A percentile compares a stretch with the other conserved stretches of the same genome.
Conservation (phyloP, 2,888 invertebrate genomes). For the Acheta domesticus region DNA sequence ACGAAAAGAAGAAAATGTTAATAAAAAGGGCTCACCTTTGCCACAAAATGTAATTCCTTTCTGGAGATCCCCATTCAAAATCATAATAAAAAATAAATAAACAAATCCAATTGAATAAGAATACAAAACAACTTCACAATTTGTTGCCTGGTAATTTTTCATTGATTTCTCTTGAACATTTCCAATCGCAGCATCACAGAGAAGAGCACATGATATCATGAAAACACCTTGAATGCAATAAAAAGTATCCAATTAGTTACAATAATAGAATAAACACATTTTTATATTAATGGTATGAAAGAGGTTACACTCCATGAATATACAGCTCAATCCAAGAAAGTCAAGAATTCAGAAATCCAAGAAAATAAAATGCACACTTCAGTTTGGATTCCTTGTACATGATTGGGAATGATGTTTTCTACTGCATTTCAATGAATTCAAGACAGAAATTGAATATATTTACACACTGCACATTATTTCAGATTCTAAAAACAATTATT, state of each 20-base stretch:
- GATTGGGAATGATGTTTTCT: no score
- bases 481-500: no score
- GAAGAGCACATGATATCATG: conserved; percentile 77
- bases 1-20: not conserved
- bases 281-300: no score
- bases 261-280: no score
- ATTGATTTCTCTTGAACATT: conserved; percentile 96
- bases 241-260: not conserved
- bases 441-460: no score
- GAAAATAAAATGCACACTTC: no score
- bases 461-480: no score
- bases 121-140: conserved; percentile 88
- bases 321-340: no score
- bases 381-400: no score
- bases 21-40: conserved; percentile 56
- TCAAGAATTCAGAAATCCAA: no score
- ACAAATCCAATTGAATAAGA: conserved; percentile 86
- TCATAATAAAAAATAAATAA: conserved; percentile 72
- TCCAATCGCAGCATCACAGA: conserved; percentile 94
- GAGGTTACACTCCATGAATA: no score
- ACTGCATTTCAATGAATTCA: no score
- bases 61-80: conserved; percentile 67
- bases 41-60: conserved; percentile 74
- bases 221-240: conserved; percentile 69
- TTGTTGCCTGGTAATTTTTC: conserved; percentile 76